Evolutionary conservation across 2,888 invertebrate genomes (phyloP).

Genomic region (Pollenia labialis): DNA sequence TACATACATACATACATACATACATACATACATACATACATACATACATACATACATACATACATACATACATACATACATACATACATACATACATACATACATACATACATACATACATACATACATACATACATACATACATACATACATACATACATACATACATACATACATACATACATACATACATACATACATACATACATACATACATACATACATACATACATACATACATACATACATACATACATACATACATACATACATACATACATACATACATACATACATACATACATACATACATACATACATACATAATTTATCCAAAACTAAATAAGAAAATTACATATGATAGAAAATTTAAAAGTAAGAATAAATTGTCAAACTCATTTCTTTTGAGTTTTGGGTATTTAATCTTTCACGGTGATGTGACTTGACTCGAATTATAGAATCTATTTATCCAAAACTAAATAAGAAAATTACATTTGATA

Average conservation of each 20-base stretch:
- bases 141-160: constrained; percentile 6
- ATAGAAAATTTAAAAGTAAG: too few relatives aligned
- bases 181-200: constrained; percentile 6
- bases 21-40: neutral
- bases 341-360: too few relatives aligned
- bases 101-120: constrained; percentile 3
- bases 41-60: constrained; percentile 3
- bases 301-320: neutral
- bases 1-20: too few relatives aligned
- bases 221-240: constrained; percentile 6
- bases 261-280: constrained; percentile 6
- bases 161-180: constrained; percentile 6
- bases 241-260: constrained; percentile 6
- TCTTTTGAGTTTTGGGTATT: too few relatives aligned
- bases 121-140: neutral
- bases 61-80: constrained; percentile 1
- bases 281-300: constrained; percentile 3
- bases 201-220: constrained; percentile 3
- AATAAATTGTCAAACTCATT: too few relatives aligned
- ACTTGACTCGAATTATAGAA: too few relatives aligned
- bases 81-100: constrained; percentile 1
- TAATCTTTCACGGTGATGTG: too few relatives aligned
- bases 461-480: too few relatives aligned
- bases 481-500: too few relatives aligned
- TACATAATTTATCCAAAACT: too few relatives aligned